Evolutionary conservation across 2,888 invertebrate genomes (phyloP), one percentile per base, ranked within the genome.

Genomic region (Calephelis perditalis): DNA sequence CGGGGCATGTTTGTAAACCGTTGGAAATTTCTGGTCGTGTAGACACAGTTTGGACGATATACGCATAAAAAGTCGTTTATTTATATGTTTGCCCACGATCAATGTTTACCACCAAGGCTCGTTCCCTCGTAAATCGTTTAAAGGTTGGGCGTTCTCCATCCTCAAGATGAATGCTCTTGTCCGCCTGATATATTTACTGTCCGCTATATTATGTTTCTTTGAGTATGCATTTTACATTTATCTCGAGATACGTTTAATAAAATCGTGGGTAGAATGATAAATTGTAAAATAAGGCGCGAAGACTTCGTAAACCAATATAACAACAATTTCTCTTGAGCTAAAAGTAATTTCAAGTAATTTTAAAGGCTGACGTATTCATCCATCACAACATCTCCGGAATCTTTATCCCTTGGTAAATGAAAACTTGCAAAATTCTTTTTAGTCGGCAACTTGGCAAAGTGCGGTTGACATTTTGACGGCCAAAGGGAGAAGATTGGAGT

Each of bases 91-190:
- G 62, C 67, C 36, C 63, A 62, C 65, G 63, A 65, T 65, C 63
- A 69, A 66, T 73, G 70, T 74, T 73, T 73, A 82, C 82, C 75
- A 77, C 73, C 70, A 70, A 58, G 61, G 74, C 77, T 75, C 74
- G 74, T 75, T 77, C 77, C 83, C 80, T 85, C 88, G 84, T 89
- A 87, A 89, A 89, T 89, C 89, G 84, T 83, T 84, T 85, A 85
- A 86, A 85, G 87, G 86, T 82, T 84, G 81, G 85, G 84, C 85
- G 84, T 82, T 80, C 80, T 80, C 79, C 81, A 81, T 84, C 82
- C 82, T 84, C 76, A 82, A 86, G 88, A 89, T 83, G 82, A 81
- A 89, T 89, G 84, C 79, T 78, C 84, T 79, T 81, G 83, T 84
- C 86, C 75, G 79, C 56, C 82, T 86, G 86, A 88, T 85, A 84